Conservation (phyloP, 1,140 invertebrate genomes). For the Papilio dardanus region DNA sequence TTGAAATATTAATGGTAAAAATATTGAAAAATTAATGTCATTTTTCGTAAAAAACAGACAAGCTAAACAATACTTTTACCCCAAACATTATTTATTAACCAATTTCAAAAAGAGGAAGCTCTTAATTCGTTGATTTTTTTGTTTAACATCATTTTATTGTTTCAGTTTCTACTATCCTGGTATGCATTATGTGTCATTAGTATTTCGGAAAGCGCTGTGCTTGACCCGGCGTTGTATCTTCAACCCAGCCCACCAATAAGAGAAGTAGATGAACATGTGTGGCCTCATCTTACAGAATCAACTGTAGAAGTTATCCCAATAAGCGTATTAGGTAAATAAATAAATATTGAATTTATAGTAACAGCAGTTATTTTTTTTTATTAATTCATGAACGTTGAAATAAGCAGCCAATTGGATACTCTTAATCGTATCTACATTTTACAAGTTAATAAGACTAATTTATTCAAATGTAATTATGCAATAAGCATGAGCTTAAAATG, state of each 20-base stretch:
- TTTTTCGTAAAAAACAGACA: too few species aligned
- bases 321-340: not conserved
- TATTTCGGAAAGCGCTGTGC: constrained; percentile 47
- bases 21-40: too few species aligned
- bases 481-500: too few species aligned
- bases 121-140: not conserved
- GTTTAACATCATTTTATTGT: constrained; percentile 10
- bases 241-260: constrained; percentile 64
- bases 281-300: constrained; percentile 43
- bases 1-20: too few species aligned
- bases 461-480: not conserved
- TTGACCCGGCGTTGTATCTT: constrained; percentile 67
- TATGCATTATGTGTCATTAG: not conserved
- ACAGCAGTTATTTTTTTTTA: not conserved
- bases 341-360: not conserved
- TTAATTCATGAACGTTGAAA: too few species aligned
- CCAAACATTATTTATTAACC: too few species aligned
- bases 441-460: not conserved
- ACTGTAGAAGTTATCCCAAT: not conserved
- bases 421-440: too few species aligned
- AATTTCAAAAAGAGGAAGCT: not conserved
- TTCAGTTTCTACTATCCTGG: constrained; percentile 23
- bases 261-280: constrained; percentile 43
- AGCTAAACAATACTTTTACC: too few species aligned
- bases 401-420: too few species aligned